phyloP scores from a whole-genome alignment of 2,888 invertebrate genomes.

The Cremastinae sp. region DNA sequence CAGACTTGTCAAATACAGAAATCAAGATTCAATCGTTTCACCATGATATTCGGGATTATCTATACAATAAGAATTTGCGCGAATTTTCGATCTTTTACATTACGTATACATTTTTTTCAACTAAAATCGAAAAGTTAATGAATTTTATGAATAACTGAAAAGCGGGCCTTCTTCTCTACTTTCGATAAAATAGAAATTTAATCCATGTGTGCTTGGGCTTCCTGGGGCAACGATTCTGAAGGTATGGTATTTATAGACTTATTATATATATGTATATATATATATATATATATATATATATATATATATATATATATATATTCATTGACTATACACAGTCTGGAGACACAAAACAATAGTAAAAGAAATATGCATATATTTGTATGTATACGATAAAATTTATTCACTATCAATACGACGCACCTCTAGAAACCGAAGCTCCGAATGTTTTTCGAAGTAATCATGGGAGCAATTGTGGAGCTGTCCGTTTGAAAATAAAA shows the following conservation, averaged over 20 bases:
- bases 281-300: conserved; percentile 31
- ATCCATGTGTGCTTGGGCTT: conserved; percentile 22
- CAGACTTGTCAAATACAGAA: conserved; percentile 2
- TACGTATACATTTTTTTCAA: conserved; percentile 13
- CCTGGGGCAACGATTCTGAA: conserved; percentile 19
- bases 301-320: conserved; percentile 20
- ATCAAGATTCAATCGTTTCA: not conserved
- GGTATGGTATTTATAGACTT: conserved; percentile 33
- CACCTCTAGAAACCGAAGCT: conserved; percentile 12
- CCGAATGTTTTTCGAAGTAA: not conserved
- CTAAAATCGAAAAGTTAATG: conserved; percentile 21
- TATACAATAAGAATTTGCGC: conserved; percentile 5
- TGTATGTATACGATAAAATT: conserved; percentile 43
- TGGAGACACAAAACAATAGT: conserved; percentile 35
- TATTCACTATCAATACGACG: conserved; percentile 11
- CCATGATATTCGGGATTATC: conserved; percentile 1
- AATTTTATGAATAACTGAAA: conserved; percentile 10
- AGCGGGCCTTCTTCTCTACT: not conserved
- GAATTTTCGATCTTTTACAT: conserved; percentile 16
- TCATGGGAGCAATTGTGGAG: not conserved
- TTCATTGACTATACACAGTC: conserved; percentile 51
- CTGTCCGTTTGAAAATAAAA: conserved; percentile 21
- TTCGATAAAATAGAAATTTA: not conserved
- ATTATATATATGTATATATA: too few species aligned
- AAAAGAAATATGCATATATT: conserved; percentile 14